A percentile compares a stretch with the other conserved stretches of the same genome.
phyloP scores from a whole-genome alignment of 2,888 invertebrate genomes.

The Polietes domitor region DNA sequence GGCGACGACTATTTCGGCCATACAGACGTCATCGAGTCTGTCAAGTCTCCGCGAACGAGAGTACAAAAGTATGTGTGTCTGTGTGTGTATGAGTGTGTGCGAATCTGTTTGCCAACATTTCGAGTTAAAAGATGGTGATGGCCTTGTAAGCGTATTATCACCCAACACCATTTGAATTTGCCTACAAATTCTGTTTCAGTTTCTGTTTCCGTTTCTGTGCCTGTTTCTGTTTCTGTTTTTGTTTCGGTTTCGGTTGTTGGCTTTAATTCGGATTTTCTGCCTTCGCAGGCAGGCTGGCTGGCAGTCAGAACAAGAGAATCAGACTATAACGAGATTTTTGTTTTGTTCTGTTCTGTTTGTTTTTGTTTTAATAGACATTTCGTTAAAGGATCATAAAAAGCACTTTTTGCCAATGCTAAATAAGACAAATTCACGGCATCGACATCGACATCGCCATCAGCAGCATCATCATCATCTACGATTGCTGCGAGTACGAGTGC shows the following conservation, averaged over 20 bases:
- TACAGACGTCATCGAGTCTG: slow-evolving; percentile 32
- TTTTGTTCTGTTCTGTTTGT: background rate
- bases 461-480: background rate
- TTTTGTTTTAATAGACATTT: slow-evolving; percentile 25
- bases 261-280: too few species aligned
- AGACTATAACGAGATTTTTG: slow-evolving; percentile 9
- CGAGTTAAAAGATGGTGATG: slow-evolving; percentile 31
- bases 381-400: slow-evolving; percentile 36
- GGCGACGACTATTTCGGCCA: slow-evolving; percentile 23
- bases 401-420: slow-evolving; percentile 53
- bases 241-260: too few species aligned
- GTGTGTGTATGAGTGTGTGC: background rate
- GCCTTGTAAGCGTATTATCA: slow-evolving; percentile 61
- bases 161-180: slow-evolving; percentile 42
- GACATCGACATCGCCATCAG: background rate
- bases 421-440: slow-evolving; percentile 45
- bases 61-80: background rate
- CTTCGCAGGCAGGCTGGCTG: too few species aligned
- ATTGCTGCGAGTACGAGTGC: background rate
- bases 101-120: slow-evolving; percentile 45
- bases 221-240: background rate
- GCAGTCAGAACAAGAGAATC: background rate
- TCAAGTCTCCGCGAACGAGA: slow-evolving; percentile 14
- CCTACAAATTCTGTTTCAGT: slow-evolving; percentile 16
- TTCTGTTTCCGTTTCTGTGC: background rate